These are phyloP conservation scores for Desmophyllum pertusum DNA, from an alignment of 92 coral and sea anemone genomes.

Conservation along the genomic window DNA sequence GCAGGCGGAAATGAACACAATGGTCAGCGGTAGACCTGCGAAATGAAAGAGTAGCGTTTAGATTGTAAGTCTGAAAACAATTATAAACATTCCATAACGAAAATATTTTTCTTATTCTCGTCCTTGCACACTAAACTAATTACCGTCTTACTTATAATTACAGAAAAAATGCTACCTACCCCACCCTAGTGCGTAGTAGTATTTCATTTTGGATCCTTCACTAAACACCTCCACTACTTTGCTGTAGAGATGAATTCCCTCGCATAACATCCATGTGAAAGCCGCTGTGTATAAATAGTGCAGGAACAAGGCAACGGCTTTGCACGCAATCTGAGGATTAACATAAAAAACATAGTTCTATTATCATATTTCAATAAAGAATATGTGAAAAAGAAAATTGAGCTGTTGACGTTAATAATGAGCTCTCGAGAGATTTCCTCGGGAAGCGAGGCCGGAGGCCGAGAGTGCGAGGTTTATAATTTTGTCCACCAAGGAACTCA, in stretches of 20 bases:
- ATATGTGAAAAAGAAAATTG: too few relatives aligned
- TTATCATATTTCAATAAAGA: too few relatives aligned
- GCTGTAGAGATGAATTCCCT: conserved; percentile 93
- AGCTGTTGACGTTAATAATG: too few relatives aligned
- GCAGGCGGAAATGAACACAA: conserved; percentile 87
- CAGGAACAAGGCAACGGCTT: conserved; percentile 80
- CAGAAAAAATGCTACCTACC: conserved; percentile 58
- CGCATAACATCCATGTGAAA: conserved; percentile 92
- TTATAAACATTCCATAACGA: too few relatives aligned
- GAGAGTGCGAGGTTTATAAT: too few relatives aligned
- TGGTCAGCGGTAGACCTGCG: conserved; percentile 81
- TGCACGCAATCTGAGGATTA: conserved; percentile 78
- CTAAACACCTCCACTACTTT: conserved; percentile 95
- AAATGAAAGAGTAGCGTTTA: not conserved
- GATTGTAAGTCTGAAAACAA: too few relatives aligned
- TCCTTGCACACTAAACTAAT: not conserved
- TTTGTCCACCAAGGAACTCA: too few relatives aligned
- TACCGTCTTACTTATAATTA: not conserved
- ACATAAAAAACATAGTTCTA: too few relatives aligned
- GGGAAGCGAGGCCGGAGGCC: too few relatives aligned
- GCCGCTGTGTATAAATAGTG: conserved; percentile 97
- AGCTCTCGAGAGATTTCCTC: too few relatives aligned
- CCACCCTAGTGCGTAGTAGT: conserved; percentile 95
- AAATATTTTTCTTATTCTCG: too few relatives aligned
- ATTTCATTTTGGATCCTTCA: conserved; percentile 91